A percentile compares a stretch with the other conserved stretches of the same genome.
Evolutionary conservation across 2,888 invertebrate species (phyloP).

Genomic region (Sceliomorpha sp.): DNA sequence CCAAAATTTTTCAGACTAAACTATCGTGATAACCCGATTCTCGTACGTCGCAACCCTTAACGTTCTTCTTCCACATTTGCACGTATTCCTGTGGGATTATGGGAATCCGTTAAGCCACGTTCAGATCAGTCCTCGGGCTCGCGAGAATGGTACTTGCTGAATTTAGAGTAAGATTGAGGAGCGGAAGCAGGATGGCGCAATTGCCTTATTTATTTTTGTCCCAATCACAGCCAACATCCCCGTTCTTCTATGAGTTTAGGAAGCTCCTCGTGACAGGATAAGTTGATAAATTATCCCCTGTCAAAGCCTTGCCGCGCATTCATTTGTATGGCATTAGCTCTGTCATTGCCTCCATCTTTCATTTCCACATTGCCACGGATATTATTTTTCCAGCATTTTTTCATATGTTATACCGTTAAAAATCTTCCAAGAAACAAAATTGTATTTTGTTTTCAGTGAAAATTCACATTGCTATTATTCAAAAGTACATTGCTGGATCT

Average conservation of each 20-base stretch:
- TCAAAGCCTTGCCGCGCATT: constrained; percentile 78
- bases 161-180: constrained; percentile 38
- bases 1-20: constrained; percentile 69
- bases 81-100: constrained; percentile 74
- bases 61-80: constrained; percentile 62
- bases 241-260: constrained; percentile 16
- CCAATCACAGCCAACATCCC: constrained; percentile 64
- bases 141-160: constrained; percentile 32
- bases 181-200: constrained; percentile 50
- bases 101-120: constrained; percentile 74
- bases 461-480: too few species aligned
- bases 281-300: constrained; percentile 77
- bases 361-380: constrained; percentile 61
- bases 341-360: constrained; percentile 78
- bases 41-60: constrained; percentile 56
- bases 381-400: constrained; percentile 8
- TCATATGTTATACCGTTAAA: background rate
- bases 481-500: too few species aligned
- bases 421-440: too few species aligned
- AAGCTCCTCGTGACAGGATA: constrained; percentile 57
- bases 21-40: constrained; percentile 67
- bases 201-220: constrained; percentile 78
- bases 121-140: constrained; percentile 63
- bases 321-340: constrained; percentile 78
- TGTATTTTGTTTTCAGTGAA: too few species aligned